Evolutionary conservation across 2,888 invertebrate species (phyloP).

Genomic region (Mantis religiosa): DNA sequence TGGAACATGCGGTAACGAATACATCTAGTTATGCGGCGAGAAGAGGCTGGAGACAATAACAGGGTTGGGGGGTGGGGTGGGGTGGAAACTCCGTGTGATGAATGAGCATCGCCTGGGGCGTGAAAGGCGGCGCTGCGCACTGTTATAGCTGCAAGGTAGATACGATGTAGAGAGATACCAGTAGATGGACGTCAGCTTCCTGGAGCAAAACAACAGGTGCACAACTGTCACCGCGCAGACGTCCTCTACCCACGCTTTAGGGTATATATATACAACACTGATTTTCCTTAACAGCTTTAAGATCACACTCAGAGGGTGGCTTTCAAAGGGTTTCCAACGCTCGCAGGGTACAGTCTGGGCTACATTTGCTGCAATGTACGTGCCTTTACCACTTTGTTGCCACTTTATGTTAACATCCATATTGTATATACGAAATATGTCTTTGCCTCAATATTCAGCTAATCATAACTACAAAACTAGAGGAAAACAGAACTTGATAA

Average conservation of each 20-base stretch:
- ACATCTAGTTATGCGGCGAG: neutral
- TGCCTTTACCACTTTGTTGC: no score
- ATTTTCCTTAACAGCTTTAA: neutral
- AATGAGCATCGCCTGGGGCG: neutral
- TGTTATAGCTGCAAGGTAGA: neutral
- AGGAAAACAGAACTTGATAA: no score
- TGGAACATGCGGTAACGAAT: neutral
- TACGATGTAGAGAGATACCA: neutral
- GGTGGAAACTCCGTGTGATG: neutral
- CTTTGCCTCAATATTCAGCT: no score
- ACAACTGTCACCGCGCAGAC: neutral
- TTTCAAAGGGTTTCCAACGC: neutral
- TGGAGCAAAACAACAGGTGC: neutral
- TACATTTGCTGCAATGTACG: no score
- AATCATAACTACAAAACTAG: no score
- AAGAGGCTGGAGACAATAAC: neutral
- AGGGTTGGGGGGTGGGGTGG: no score
- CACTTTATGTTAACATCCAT: no score
- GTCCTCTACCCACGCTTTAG: neutral
- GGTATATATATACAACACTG: neutral
- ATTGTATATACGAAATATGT: no score
- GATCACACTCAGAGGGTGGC: neutral
- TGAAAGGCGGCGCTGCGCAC: neutral
- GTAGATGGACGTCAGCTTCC: neutral
- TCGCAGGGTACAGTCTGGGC: no score